Base-by-base conservation (phyloP, 2,888 invertebrate genomes). In the Chorisops tibialis region DNA sequence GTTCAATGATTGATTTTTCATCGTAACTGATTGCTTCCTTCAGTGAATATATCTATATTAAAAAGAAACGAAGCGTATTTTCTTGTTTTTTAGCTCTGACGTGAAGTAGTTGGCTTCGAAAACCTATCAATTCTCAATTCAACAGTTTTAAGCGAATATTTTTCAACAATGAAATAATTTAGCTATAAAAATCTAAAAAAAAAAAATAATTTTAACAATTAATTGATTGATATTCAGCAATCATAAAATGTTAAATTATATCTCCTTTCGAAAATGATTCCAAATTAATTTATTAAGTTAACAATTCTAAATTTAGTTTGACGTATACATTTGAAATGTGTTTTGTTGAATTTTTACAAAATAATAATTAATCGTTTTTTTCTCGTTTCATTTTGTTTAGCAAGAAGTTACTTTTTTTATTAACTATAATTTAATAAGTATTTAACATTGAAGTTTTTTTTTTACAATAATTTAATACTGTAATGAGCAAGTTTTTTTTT, bases 311-410 rank as follows among this genome's bases (percentile, higher is more conserved):
- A 43, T 54, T 41, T 54, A 54, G 24, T 54, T n/a, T 54, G 50
- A 56, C 63, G 63, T 63, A 63, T 63, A 63, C 63, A 63, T 63
- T 37, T 58, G 61, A 60, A 54, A 63, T 61, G 48, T 63, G 60
- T 61, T 63, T 61, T 47, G n/a, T 16, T 56, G 12, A 45, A 12
- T 56, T 35, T 59, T 41, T 41, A 14, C 12, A 14, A n/a, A 14
- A 7, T 37, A 37, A 37, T 9, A 37, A 37, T 37, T 9, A 37
- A 9, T 37, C 12, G 12, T 37, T 41, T 14, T 11, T 41, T 41
- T 41, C 12, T 41, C 41, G 12, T 14, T 41, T 41, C 12, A 6
- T 14, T n/a, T 41, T 12, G 16, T 41, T 41, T 41, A 41, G 9
- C 9, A 30, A 30, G 30, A n/a, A 30, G 30, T 30, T 30, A 30